Conservation (phyloP, 2,113 vertebrate genomes). For the Myrmecophaga tridactyla region DNA sequence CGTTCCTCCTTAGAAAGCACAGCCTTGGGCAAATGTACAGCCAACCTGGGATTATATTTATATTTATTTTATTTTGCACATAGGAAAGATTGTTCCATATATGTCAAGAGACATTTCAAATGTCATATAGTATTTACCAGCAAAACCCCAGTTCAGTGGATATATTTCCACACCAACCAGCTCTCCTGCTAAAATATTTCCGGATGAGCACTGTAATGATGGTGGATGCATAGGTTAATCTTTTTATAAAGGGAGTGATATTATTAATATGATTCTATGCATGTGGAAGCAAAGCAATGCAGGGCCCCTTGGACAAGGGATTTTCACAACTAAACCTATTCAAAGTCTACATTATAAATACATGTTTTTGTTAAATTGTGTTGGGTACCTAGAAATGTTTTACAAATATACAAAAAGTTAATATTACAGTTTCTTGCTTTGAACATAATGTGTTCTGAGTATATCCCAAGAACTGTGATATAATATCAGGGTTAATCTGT, state of each 20-base stretch:
- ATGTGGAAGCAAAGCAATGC: not conserved
- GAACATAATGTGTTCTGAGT: not conserved
- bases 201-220: not conserved
- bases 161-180: not conserved
- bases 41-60: not conserved
- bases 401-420: not conserved
- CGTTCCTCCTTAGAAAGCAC: not conserved
- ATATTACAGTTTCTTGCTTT: conserved; percentile 28
- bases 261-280: not conserved
- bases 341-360: not conserved
- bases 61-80: not conserved
- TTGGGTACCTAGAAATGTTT: not conserved
- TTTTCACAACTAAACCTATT: not conserved
- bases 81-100: not conserved
- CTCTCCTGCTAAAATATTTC: not conserved
- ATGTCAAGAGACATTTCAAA: not conserved
- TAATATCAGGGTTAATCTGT: not conserved
- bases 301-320: not conserved
- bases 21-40: not conserved
- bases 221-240: not conserved
- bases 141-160: not conserved
- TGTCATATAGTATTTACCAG: not conserved
- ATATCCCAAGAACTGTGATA: not conserved
- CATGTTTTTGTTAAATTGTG: not conserved
- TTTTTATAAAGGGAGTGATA: not conserved